phyloP scores from a whole-genome alignment of 1,140 invertebrate species.

The Drosophila arawakana region DNA sequence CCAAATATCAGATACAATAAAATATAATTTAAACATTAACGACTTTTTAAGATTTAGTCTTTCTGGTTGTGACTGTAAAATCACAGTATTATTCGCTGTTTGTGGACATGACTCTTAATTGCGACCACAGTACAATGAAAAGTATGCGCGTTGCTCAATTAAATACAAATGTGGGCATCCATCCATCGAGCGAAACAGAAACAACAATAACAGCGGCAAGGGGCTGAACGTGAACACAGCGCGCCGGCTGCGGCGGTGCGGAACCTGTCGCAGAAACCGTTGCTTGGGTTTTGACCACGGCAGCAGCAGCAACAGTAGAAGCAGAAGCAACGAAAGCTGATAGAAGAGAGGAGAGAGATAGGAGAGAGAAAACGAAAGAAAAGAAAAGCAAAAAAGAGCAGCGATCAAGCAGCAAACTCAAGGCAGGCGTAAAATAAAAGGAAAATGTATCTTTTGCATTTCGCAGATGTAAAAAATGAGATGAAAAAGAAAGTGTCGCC shows the following conservation, averaged over 20 bases:
- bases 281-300: conserved; percentile 55
- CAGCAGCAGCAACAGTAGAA: conserved; percentile 43
- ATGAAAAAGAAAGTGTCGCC: conserved; percentile 78
- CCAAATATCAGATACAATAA: no score
- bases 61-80: conserved; percentile 18
- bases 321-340: conserved; percentile 47
- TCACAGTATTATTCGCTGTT: conserved; percentile 26
- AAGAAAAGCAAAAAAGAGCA: conserved; percentile 52
- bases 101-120: conserved; percentile 56
- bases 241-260: conserved; percentile 44
- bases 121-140: conserved; percentile 44
- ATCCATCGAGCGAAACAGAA: conserved; percentile 55
- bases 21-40: background rate
- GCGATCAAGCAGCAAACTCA: conserved; percentile 44
- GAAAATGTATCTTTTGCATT: conserved; percentile 59
- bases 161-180: conserved; percentile 71
- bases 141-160: conserved; percentile 70
- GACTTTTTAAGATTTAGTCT: conserved; percentile 4
- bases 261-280: conserved; percentile 63
- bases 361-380: conserved; percentile 40
- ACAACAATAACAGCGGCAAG: conserved; percentile 15
- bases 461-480: conserved; percentile 47
- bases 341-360: conserved; percentile 33
- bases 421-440: conserved; percentile 42
- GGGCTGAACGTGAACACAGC: conserved; percentile 15